A percentile compares a stretch with the other conserved stretches of the same genome.
phyloP scores from a whole-genome alignment of 2,888 invertebrate species.

The Polyommatus iphigenia region DNA sequence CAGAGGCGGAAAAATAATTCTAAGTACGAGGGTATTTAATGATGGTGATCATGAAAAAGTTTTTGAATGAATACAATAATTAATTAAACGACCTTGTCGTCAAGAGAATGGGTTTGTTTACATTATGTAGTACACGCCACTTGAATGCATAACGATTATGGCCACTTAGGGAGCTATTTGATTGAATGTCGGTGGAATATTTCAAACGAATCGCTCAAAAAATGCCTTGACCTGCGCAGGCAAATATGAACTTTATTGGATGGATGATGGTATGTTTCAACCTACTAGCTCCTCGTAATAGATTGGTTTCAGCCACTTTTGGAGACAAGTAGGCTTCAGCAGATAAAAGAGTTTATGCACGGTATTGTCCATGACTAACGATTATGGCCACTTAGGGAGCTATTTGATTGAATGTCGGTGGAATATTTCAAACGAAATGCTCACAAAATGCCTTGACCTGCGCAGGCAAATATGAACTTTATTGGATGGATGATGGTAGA shows the following conservation, averaged over 20 bases:
- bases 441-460: neutral
- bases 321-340: too few relatives aligned
- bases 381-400: neutral
- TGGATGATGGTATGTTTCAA: neutral
- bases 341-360: too few relatives aligned
- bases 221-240: neutral
- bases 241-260: neutral
- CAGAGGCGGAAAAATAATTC: neutral
- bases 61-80: conserved; percentile 1
- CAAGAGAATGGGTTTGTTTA: conserved; percentile 12
- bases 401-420: neutral
- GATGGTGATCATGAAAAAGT: neutral
- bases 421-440: neutral
- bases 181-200: neutral
- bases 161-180: neutral
- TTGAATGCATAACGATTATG: conserved; percentile 2
- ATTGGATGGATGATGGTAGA: neutral
- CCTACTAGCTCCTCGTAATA: too few relatives aligned
- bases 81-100: neutral
- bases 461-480: neutral
- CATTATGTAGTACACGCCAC: conserved; percentile 10
- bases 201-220: neutral
- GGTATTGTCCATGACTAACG: too few relatives aligned
- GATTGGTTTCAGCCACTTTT: too few relatives aligned
- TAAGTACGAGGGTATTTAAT: neutral